A percentile compares a stretch with the other conserved stretches of the same genome.
Conservation (phyloP, 2,888 invertebrate genomes). For the Hoplodrina ambigua region DNA sequence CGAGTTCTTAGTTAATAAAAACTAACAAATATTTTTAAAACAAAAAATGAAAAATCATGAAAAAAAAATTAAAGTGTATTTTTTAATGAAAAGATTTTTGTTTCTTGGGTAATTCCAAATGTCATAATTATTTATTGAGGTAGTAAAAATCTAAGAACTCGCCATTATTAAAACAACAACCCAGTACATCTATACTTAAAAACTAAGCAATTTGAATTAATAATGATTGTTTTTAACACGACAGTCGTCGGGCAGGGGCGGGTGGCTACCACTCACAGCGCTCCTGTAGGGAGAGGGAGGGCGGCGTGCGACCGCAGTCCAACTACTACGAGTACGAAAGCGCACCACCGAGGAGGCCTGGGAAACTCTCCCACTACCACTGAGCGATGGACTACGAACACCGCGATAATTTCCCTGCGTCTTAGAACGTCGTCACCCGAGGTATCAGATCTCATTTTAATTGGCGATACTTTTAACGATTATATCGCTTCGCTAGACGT, state of each 20-base stretch:
- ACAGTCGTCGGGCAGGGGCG: constrained; percentile 84
- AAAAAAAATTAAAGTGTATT: not conserved
- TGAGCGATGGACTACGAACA: constrained; percentile 72
- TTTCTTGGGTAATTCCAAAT: constrained; percentile 17
- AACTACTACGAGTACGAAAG: constrained; percentile 97
- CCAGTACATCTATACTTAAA: not conserved
- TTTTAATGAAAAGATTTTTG: not conserved
- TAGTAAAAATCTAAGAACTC: constrained; percentile 11
- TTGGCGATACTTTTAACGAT: constrained; percentile 57
- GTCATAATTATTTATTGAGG: not conserved
- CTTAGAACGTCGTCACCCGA: constrained; percentile 28
- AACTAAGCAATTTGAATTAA: constrained; percentile 17
- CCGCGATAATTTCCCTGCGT: constrained; percentile 25
- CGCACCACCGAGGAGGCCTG: constrained; percentile 90
- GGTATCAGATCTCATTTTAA: constrained; percentile 66
- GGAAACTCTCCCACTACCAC: constrained; percentile 89
- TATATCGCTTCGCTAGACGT: constrained; percentile 54
- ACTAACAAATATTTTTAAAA: not conserved
- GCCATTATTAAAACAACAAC: constrained; percentile 21
- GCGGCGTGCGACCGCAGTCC: constrained; percentile 93
- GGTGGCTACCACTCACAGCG: constrained; percentile 91
- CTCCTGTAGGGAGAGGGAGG: constrained; percentile 89
- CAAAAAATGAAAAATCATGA: not conserved
- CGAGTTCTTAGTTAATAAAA: constrained; percentile 2
- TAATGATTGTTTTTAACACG: constrained; percentile 58